phyloP scores from a whole-genome alignment of 2,888 invertebrate genomes.

The Tetragonisca angustula region DNA sequence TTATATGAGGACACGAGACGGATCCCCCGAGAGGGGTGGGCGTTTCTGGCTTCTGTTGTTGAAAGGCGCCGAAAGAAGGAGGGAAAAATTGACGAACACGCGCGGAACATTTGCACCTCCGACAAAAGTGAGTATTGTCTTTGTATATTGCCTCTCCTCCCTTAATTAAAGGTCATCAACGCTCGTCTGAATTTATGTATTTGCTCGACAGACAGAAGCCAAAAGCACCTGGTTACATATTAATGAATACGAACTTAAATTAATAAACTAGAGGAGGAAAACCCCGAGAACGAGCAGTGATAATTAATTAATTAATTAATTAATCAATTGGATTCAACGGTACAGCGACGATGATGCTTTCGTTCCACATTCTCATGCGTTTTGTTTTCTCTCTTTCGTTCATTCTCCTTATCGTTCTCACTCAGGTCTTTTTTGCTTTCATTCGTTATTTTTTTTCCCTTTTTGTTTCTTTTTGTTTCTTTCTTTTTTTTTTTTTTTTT shows the following conservation, averaged over 20 bases:
- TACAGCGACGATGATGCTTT: conserved; percentile 43
- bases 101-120: conserved; percentile 7
- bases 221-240: conserved; percentile 66
- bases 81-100: neutral
- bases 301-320: conserved; percentile 52
- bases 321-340: conserved; percentile 46
- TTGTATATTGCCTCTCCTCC: conserved; percentile 6
- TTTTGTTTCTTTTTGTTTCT: conserved; percentile 13
- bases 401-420: conserved; percentile 46
- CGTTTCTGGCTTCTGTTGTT: conserved; percentile 74
- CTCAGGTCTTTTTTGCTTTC: conserved; percentile 41
- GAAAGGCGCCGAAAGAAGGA: conserved; percentile 61
- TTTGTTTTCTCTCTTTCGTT: conserved; percentile 14
- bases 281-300: conserved; percentile 64
- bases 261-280: conserved; percentile 51
- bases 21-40: conserved; percentile 65
- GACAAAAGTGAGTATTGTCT: conserved; percentile 21
- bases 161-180: neutral
- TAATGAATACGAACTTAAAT: conserved; percentile 53
- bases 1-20: conserved; percentile 43
- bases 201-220: conserved; percentile 61
- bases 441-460: conserved; percentile 4
- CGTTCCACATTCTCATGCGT: conserved; percentile 50
- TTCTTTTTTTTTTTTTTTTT: conserved; percentile 8
- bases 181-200: neutral